phyloP scores from a whole-genome alignment of 2,113 vertebrate genomes.

The Tetrax tetrax region DNA sequence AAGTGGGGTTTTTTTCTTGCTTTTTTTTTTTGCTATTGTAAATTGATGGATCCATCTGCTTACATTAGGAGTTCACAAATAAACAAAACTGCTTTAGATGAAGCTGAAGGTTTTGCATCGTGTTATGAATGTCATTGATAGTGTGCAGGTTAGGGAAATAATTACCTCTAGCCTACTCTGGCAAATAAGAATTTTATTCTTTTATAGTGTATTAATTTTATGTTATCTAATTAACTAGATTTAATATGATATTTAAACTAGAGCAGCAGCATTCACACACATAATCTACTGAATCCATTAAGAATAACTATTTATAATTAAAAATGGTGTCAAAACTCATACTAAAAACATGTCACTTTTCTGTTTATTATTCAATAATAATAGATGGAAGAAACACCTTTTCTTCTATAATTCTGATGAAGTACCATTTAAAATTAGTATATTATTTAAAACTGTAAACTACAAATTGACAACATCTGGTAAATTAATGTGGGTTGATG shows the following conservation, averaged over 20 bases:
- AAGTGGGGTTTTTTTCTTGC: rapidly evolving
- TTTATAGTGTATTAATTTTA: background rate
- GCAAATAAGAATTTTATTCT: background rate
- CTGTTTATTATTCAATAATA: background rate
- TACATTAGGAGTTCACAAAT: background rate
- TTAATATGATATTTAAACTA: background rate
- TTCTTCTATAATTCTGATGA: slow-evolving; percentile 29
- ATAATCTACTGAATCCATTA: background rate
- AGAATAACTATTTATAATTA: background rate
- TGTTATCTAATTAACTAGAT: background rate
- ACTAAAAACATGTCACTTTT: background rate
- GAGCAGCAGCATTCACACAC: background rate
- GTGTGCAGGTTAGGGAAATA: background rate
- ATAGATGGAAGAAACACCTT: background rate
- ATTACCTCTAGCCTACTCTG: background rate
- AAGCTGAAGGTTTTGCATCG: background rate
- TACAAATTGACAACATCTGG: slow-evolving; percentile 30
- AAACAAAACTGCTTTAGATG: background rate
- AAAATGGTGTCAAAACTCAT: slow-evolving; percentile 12
- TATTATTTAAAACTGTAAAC: slow-evolving; percentile 53
- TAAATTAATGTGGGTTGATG: slow-evolving; percentile 26
- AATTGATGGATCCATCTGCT: background rate
- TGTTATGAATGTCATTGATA: background rate
- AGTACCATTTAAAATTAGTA: background rate
- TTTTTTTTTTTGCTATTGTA: background rate